Conservation (phyloP, 2,888 invertebrate genomes). For the Clusia tigrina region DNA sequence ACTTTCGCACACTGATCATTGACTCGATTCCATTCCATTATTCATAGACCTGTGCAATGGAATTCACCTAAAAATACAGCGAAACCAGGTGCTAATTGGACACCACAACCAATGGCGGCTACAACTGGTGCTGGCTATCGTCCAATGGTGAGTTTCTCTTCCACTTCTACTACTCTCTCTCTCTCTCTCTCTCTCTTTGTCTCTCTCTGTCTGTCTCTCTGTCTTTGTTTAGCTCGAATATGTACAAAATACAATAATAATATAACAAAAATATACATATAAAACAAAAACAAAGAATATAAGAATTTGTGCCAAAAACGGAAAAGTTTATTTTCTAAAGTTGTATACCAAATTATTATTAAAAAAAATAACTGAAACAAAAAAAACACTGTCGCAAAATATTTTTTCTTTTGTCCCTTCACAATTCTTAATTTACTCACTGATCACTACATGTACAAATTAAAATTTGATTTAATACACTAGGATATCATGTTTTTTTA, state of each 20-base stretch:
- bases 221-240: slow-evolving; percentile 20
- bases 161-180: slow-evolving; percentile 17
- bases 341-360: too few relatives aligned
- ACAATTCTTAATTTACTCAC: too few relatives aligned
- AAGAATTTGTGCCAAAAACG: slow-evolving; percentile 34
- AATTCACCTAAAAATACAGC: slow-evolving; percentile 88
- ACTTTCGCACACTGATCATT: slow-evolving; percentile 21
- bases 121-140: slow-evolving; percentile 87
- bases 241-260: slow-evolving; percentile 11
- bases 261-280: neutral
- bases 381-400: too few relatives aligned
- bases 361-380: too few relatives aligned
- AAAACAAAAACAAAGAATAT: slow-evolving; percentile 10
- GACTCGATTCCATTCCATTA: slow-evolving; percentile 42
- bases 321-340: slow-evolving; percentile 16
- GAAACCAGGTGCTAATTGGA: slow-evolving; percentile 82
- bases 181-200: too few relatives aligned
- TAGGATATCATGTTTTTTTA: too few relatives aligned
- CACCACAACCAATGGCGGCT: slow-evolving; percentile 88
- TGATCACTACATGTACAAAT: too few relatives aligned
- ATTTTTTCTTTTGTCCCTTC: too few relatives aligned
- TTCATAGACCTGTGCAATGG: slow-evolving; percentile 85
- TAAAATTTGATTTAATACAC: too few relatives aligned
- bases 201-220: slow-evolving; percentile 40
- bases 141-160: slow-evolving; percentile 76